Percentiles rank a stretch among this genome's conserved stretches.
Evolutionary conservation across 2,888 invertebrate genomes (phyloP).

Genomic region (Tolmerus cingulatus): DNA sequence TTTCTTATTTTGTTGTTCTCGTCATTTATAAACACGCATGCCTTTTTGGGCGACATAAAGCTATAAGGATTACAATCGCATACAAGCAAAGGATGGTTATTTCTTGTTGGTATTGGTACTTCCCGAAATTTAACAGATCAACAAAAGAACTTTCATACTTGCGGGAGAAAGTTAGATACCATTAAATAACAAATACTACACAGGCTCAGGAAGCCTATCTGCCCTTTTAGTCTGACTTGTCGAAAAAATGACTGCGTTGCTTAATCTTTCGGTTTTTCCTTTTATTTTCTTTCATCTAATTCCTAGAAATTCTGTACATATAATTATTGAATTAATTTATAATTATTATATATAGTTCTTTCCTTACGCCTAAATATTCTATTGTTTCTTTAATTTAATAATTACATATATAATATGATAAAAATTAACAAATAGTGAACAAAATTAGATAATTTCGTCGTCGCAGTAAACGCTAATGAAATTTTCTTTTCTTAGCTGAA

Average conservation of each 20-base stretch:
- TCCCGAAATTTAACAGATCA: background rate
- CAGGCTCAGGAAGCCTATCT: background rate
- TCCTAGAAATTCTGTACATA: conserved; percentile 39
- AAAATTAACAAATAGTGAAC: conserved; percentile 37
- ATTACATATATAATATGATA: conserved; percentile 41
- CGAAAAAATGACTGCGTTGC: conserved; percentile 2
- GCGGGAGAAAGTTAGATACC: background rate
- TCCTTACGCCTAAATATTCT: conserved; percentile 38
- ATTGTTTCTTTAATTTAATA: conserved; percentile 40
- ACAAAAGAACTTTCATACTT: background rate
- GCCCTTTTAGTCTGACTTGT: background rate
- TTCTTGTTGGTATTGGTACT: background rate
- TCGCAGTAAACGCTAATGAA: background rate
- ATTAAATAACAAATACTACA: background rate
- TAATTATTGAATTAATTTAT: conserved; percentile 41
- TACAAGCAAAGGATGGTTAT: conserved; percentile 1
- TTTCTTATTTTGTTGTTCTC: background rate
- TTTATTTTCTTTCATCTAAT: conserved; percentile 23
- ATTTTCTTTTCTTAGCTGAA: background rate
- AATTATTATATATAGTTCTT: conserved; percentile 40
- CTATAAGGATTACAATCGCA: conserved; percentile 8
- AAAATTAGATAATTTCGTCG: conserved; percentile 20
- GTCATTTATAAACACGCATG: background rate
- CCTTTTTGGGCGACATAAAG: background rate
- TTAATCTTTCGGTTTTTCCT: background rate